Conservation (phyloP, 2,113 vertebrate genomes). For the Chitala chitala region DNA sequence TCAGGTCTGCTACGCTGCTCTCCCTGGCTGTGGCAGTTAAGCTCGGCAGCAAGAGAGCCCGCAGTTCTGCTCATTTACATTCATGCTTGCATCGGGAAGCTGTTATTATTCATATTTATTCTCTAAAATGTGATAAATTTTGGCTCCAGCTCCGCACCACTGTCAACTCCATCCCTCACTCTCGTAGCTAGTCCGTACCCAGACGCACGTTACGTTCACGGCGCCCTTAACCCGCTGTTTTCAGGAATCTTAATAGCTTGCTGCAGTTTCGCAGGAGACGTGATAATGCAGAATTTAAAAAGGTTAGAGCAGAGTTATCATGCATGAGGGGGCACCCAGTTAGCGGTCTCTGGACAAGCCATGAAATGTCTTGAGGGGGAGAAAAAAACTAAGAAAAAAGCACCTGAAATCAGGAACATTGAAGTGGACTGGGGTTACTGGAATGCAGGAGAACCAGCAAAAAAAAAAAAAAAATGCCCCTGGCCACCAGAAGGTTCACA, state of each 20-base stretch:
- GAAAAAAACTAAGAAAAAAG: neutral
- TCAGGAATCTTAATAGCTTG: neutral
- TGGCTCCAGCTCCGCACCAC: neutral
- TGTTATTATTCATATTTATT: neutral
- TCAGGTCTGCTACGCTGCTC: neutral
- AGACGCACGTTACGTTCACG: neutral
- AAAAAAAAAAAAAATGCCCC: neutral
- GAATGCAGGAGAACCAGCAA: neutral
- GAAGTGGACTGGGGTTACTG: neutral
- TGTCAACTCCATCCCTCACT: neutral
- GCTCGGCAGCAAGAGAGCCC: too few species aligned
- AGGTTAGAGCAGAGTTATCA: neutral
- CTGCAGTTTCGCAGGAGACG: neutral
- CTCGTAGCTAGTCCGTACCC: too few species aligned
- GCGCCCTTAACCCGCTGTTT: neutral
- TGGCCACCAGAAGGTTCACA: neutral
- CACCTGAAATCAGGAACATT: too few species aligned
- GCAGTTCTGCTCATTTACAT: neutral
- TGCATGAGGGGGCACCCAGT: neutral
- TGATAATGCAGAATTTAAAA: neutral
- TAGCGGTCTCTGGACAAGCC: neutral
- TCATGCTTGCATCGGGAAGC: neutral
- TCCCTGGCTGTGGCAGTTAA: too few species aligned
- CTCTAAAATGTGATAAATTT: neutral
- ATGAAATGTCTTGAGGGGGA: neutral